Evolutionary conservation across 2,113 vertebrate species (phyloP), one percentile per base, ranked within the genome.

Genomic region (Oreotrochilus melanogaster): DNA sequence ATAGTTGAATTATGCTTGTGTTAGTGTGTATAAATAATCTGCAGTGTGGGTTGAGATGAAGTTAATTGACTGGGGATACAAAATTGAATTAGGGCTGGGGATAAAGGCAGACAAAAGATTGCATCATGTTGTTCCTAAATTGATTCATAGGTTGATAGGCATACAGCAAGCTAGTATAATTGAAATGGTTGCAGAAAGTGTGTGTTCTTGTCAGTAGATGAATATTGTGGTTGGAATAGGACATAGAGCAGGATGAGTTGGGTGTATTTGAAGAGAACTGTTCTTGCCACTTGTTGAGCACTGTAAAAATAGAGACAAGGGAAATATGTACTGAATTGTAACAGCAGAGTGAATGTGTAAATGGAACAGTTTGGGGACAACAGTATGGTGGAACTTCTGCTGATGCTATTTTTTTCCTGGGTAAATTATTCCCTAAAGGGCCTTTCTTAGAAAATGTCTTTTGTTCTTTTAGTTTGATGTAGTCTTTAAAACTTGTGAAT

Each of bases 1-100:
- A 0, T 45, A 56, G 83, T 15, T 78, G 57, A n/a, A 57, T 79
- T 82, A 83, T 48, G n/a, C 14, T 27, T 76, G 27, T 65, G 42
- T 57, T 89, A 56, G 16, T 17, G 7, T 62, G 24, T 53, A 23
- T 89, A 82, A 95, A 78, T 88, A 93, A 83, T 24, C 42, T 42
- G 1, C 70, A 73, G 17, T 31, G 24, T 7, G 23, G 67, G 31
- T 23, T 51, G 3, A 86, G 74, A 86, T 92, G 25, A 57, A 72
- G 67, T 86, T 93, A 93, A 94, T 96, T 95, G 50, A 53, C 69
- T 88, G 22, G 53, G 51, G 27, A 67, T 88, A 78, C 39, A 70
- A 72, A 90, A 54, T 66, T 80, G 56, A 47, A 73, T 80, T 48
- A 60, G 35, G 35, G 10, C 84, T 58, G 62, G 12, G 35, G 11